Conservation (phyloP, 2,888 invertebrate species). For the Polydrusus pterygomalis region DNA sequence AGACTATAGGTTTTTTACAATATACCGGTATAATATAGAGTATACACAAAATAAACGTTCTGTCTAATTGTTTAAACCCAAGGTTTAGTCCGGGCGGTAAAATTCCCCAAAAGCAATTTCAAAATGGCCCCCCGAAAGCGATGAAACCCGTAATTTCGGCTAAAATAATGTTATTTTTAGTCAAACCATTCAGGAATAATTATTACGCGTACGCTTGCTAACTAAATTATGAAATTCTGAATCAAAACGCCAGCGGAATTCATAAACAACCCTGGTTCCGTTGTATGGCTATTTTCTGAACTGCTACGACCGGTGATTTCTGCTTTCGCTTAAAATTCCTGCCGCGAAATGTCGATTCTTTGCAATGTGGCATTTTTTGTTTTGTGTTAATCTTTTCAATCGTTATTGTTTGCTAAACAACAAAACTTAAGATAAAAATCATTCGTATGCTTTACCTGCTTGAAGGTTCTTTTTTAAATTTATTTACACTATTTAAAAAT, state of each 20-base stretch:
- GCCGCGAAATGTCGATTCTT: not conserved
- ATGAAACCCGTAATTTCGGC: not conserved
- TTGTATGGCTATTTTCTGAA: not conserved
- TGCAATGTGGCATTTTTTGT: not conserved
- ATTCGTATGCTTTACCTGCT: no score
- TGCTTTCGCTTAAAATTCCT: constrained; percentile 12
- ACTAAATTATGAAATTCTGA: constrained; percentile 29
- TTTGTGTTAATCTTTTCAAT: not conserved
- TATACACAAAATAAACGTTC: not conserved
- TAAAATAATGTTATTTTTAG: constrained; percentile 16
- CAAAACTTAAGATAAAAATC: no score
- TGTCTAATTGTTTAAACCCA: not conserved
- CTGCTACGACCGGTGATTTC: not conserved
- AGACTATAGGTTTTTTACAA: no score
- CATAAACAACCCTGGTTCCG: constrained; percentile 5
- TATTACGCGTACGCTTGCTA: not conserved
- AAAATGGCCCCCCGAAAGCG: not conserved
- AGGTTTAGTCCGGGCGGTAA: not conserved
- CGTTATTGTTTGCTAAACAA: not conserved
- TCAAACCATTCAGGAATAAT: constrained; percentile 12
- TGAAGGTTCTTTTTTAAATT: no score
- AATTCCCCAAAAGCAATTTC: not conserved
- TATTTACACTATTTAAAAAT: no score
- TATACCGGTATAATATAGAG: no score
- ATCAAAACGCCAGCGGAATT: constrained; percentile 20